Conservation (phyloP, 2,113 vertebrate species). For the Phodopus roborovskii region DNA sequence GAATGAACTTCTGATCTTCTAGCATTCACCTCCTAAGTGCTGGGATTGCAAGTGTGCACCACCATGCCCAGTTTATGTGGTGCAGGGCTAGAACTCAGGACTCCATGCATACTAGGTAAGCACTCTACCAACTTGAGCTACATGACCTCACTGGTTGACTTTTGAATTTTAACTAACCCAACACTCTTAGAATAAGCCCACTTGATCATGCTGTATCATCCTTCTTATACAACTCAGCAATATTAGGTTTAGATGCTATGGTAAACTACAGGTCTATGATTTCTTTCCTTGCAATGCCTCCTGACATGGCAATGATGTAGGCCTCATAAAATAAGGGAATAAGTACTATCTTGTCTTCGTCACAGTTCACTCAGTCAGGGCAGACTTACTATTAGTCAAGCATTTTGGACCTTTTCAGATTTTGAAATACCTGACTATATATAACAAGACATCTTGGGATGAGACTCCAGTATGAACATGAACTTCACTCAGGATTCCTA, state of each 20-base stretch:
- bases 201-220: background rate
- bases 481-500: background rate
- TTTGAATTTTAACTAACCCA: slow-evolving; percentile 14
- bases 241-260: background rate
- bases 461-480: background rate
- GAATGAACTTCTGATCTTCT: background rate
- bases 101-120: background rate
- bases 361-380: background rate
- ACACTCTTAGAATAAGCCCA: background rate
- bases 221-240: background rate
- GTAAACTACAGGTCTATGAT: background rate
- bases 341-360: background rate
- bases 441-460: background rate
- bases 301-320: background rate
- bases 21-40: background rate
- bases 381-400: background rate
- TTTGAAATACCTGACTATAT: background rate
- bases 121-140: background rate
- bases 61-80: background rate
- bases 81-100: too few species aligned
- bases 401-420: background rate
- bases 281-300: background rate
- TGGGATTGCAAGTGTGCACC: background rate
- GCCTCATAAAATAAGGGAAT: background rate
- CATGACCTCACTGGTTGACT: background rate